Percentiles rank a stretch among this genome's conserved stretches.
Conservation (phyloP, 2,113 vertebrate species). For the Barbus barbus region DNA sequence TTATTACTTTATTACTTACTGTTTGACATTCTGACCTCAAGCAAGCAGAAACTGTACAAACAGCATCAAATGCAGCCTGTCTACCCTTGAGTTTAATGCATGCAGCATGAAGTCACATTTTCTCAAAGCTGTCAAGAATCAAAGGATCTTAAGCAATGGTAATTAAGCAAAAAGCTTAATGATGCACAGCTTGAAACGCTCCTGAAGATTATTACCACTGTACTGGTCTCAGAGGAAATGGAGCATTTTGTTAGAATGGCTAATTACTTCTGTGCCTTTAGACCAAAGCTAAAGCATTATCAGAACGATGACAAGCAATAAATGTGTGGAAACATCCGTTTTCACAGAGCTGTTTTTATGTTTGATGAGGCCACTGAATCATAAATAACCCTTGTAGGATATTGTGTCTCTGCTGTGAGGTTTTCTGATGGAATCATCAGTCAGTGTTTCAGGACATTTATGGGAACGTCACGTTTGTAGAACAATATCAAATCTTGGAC, state of each 20-base stretch:
- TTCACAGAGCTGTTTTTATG: constrained; percentile 8
- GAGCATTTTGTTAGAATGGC: not conserved
- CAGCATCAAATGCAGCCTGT: not conserved
- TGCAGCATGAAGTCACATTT: constrained; percentile 24
- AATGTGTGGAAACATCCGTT: not conserved
- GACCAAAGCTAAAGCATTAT: not conserved
- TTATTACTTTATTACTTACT: not conserved
- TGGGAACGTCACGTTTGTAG: not conserved
- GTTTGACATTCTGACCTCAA: not conserved
- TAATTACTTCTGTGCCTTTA: not conserved
- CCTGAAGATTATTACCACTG: constrained; percentile 34
- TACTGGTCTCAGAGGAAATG: not conserved
- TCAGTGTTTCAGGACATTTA: constrained; percentile 16
- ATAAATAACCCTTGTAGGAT: constrained; percentile 1
- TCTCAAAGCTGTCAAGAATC: constrained; percentile 13
- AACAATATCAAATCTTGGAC: not conserved
- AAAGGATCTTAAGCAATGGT: constrained; percentile 29
- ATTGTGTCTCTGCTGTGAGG: not conserved
- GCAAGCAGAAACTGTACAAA: constrained; percentile 7
- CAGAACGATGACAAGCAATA: not conserved
- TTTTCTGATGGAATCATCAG: not conserved
- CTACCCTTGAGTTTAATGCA: constrained; percentile 15
- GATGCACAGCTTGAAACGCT: constrained; percentile 16
- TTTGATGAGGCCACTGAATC: not conserved
- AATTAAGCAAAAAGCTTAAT: constrained; percentile 34